Evolutionary conservation across 2,797 vertebrate species (phyloP).

Genomic region (Mormyrus proboscirostris): DNA sequence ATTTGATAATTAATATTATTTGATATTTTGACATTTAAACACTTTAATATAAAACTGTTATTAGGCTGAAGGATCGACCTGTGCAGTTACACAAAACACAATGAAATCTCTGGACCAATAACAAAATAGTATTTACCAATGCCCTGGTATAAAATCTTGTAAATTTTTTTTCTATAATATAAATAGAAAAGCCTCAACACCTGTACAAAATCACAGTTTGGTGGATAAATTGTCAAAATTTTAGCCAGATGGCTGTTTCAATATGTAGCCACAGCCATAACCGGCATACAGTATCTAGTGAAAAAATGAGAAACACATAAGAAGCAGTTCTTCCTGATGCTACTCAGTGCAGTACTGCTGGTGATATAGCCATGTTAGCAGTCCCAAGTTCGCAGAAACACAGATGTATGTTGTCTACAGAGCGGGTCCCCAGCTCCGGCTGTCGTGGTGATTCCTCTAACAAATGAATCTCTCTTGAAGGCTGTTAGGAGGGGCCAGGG

Average conservation of each 20-base stretch:
- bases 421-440: neutral
- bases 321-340: neutral
- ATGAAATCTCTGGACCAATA: neutral
- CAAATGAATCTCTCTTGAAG: slow-evolving; percentile 11
- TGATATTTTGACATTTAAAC: neutral
- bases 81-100: neutral
- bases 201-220: neutral
- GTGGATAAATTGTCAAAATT: neutral
- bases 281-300: neutral
- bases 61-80: neutral
- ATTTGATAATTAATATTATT: neutral
- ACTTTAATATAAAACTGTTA: neutral
- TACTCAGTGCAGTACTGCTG: neutral
- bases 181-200: neutral
- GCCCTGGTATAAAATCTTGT: neutral
- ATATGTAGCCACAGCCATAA: neutral
- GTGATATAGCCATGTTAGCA: neutral
- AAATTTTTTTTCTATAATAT: neutral
- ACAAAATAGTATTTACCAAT: neutral
- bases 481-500: neutral
- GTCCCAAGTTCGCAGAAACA: neutral
- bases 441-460: neutral
- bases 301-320: neutral
- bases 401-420: neutral
- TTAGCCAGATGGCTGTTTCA: neutral